Base-by-base conservation (phyloP, 1,140 invertebrate species). In the Drosophila tristis region DNA sequence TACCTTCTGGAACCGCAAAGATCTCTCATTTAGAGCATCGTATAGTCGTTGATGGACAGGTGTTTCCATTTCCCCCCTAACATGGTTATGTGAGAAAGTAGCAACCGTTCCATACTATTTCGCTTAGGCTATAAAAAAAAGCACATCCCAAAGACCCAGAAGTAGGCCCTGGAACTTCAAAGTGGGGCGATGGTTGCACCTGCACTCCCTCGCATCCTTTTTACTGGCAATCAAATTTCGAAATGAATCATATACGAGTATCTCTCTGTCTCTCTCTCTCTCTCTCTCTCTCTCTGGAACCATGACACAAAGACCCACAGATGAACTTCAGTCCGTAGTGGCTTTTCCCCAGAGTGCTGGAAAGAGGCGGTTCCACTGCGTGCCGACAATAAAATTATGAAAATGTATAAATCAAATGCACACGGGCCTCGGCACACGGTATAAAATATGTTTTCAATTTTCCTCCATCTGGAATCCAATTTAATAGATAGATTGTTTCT, bases 371-470 rank as follows among this genome's bases (percentile, higher is more conserved):
- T 5, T 89, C 72, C 61, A 63, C 63, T 64, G 70, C 72, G 58
- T 74, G 58, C 58, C 77, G 73, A 85, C 82, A 87, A 87, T 84
- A 89, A 82, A 87, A 58, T 59, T 77, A 77, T 89, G 75, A 68
- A 87, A 84, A 84, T 79, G 66, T 66, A 87, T 87, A 87, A 87
- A 87, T 87, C 84, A 87, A 51, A 66, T 43, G 44, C 35, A 58
- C 47, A 39, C 49, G 59, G 43, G 35, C 35, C 58, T 44, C 44
- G 45, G 59, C 68, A 44, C 80, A 65, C 66, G 50, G 74, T 74
- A 60, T 74, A 68, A 79, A 79, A 78, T 73, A 78, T 78, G 75
- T 78, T 74, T 78, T 78, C 55, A 78, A 78, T 66, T 84, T 84
- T 79, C 54, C 47, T 53, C 60, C 80, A 64, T 66, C 29, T 73